These are phyloP conservation scores for Cerastis leucographa DNA, from an alignment of 2,888 invertebrate species.

Conservation along the genomic window DNA sequence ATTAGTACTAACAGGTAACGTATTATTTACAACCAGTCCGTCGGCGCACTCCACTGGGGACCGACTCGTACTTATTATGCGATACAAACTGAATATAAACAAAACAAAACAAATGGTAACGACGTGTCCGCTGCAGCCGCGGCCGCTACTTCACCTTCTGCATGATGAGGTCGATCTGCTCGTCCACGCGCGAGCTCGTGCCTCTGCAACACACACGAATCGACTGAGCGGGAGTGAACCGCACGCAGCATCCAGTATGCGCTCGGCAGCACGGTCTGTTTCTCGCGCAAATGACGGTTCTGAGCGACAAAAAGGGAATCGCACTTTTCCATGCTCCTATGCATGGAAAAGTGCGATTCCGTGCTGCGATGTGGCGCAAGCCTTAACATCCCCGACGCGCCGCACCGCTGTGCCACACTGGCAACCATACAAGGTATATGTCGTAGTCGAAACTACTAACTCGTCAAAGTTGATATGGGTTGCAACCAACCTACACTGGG, in stretches of 20 bases:
- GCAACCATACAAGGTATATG: too few relatives aligned
- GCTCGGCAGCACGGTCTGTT: too few relatives aligned
- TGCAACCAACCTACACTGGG: too few relatives aligned
- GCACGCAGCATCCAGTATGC: too few relatives aligned
- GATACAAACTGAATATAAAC: constrained; percentile 43
- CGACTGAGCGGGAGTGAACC: too few relatives aligned
- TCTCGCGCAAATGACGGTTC: too few relatives aligned
- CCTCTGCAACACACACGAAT: constrained; percentile 86
- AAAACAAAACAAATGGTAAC: constrained; percentile 51
- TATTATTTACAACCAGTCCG: constrained; percentile 79
- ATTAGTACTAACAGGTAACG: constrained; percentile 61
- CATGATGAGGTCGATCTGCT: constrained; percentile 94
- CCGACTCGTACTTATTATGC: constrained; percentile 37
- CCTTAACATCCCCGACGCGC: not conserved
- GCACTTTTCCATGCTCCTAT: too few relatives aligned
- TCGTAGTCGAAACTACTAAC: too few relatives aligned
- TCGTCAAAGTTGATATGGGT: too few relatives aligned
- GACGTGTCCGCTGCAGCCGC: not conserved
- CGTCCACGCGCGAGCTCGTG: constrained; percentile 94
- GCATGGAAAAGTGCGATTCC: not conserved
- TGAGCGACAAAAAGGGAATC: not conserved
- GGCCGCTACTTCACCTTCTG: constrained; percentile 87
- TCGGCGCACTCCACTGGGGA: constrained; percentile 40
- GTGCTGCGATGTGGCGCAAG: not conserved
- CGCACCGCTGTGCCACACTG: not conserved